Conservation (phyloP, 2,888 invertebrate genomes). For the Apocheima hispidaria region DNA sequence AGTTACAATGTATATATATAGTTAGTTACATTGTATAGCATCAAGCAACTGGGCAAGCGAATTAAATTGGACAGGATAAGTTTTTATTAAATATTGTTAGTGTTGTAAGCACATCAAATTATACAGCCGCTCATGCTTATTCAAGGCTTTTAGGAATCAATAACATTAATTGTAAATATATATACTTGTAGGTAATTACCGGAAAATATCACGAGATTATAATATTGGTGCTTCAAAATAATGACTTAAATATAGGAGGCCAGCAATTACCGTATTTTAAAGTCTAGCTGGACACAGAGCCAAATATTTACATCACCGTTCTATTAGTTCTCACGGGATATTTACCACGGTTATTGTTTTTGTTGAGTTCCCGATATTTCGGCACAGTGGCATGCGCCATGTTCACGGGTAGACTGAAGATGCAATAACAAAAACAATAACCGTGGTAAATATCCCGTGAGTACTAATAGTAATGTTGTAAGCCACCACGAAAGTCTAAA, state of each 20-base stretch:
- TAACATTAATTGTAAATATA: conserved; percentile 19
- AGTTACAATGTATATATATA: no score
- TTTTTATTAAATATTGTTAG: conserved; percentile 13
- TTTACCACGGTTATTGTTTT: no score
- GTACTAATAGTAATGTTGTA: no score
- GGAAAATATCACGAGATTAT: not conserved
- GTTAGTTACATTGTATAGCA: no score
- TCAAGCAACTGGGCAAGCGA: not conserved
- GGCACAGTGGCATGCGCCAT: no score
- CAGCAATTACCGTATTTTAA: conserved; percentile 12
- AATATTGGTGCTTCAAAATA: conserved; percentile 13
- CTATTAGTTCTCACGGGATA: no score
- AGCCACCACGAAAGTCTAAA: no score
- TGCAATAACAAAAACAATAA: no score
- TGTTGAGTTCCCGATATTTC: no score
- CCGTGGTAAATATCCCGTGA: no score
- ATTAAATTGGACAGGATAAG: not conserved
- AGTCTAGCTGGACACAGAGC: not conserved
- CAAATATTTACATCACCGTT: not conserved
- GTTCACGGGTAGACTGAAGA: no score
- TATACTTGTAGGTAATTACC: conserved; percentile 3
- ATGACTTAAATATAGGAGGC: conserved; percentile 12
- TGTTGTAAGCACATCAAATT: conserved; percentile 18
- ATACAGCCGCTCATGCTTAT: conserved; percentile 5
- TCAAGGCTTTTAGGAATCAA: conserved; percentile 9